These are phyloP conservation scores for Lophochroa leadbeateri DNA, from an alignment of 2,113 vertebrate genomes.

Conservation along the genomic window DNA sequence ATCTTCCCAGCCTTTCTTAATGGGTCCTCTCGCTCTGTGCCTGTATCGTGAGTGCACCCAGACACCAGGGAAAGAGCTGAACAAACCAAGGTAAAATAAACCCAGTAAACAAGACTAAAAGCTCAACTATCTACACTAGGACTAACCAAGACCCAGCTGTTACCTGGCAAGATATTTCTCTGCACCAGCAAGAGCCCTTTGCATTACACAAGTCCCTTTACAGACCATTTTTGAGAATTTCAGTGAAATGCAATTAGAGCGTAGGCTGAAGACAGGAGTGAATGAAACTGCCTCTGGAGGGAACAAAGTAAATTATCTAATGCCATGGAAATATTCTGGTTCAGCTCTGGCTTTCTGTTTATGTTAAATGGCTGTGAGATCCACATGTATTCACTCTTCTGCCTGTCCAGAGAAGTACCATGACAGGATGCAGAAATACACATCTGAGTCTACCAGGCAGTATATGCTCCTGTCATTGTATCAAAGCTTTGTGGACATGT, in stretches of 20 bases:
- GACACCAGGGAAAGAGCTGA: neutral
- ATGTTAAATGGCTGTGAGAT: neutral
- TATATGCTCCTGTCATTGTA: neutral
- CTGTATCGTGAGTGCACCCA: accelerated
- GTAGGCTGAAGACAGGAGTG: neutral
- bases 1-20: neutral
- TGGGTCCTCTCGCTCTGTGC: neutral
- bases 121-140: neutral
- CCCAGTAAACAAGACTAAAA: neutral
- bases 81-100: neutral
- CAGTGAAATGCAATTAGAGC: neutral
- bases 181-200: neutral
- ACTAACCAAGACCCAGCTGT: neutral
- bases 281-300: neutral
- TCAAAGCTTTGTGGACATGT: accelerated
- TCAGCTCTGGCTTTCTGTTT: neutral
- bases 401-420: neutral
- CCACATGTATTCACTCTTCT: neutral
- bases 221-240: neutral
- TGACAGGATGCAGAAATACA: neutral
- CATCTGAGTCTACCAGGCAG: neutral
- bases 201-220: neutral
- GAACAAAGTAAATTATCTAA: neutral
- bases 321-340: neutral
- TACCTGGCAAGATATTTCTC: neutral